These are phyloP conservation scores for Tethya wilhelma DNA, from an alignment of 37 sponge, comb jelly and placozoan genomes.

Conservation along the genomic window DNA sequence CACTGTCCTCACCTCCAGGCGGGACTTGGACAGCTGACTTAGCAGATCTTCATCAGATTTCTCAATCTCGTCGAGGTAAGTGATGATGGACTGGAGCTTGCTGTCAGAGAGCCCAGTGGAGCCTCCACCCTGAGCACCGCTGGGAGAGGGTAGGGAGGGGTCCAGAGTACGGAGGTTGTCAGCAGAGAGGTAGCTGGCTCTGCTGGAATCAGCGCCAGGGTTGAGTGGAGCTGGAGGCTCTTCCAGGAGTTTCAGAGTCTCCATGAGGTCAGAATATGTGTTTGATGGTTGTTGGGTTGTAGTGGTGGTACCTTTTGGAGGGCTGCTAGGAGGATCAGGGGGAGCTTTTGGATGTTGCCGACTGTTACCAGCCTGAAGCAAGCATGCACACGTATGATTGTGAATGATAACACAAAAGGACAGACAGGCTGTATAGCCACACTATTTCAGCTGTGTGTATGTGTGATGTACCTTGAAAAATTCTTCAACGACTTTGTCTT, in stretches of 20 bases:
- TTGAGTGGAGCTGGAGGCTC: slow-evolving; percentile 68
- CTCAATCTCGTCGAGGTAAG: slow-evolving; percentile 82
- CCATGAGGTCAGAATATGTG: slow-evolving; percentile 61
- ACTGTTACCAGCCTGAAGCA: neutral
- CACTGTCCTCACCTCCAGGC: neutral
- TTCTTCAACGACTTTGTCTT: slow-evolving; percentile 4
- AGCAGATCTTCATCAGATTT: slow-evolving; percentile 18
- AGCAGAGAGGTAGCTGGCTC: slow-evolving; percentile 12
- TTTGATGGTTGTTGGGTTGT: neutral
- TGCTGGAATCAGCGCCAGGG: neutral
- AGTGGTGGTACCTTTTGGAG: neutral
- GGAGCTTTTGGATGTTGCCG: neutral
- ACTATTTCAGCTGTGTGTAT: neutral
- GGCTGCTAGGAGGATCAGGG: neutral
- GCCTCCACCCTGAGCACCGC: neutral
- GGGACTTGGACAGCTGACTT: neutral
- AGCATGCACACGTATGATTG: neutral
- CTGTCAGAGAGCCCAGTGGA: slow-evolving; percentile 1
- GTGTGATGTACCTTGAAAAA: slow-evolving; percentile 49
- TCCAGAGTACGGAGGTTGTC: slow-evolving; percentile 14
- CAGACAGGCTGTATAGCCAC: neutral
- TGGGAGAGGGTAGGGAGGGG: neutral
- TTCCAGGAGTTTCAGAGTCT: slow-evolving; percentile 79
- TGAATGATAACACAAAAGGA: too few relatives aligned
- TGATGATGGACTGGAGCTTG: slow-evolving; percentile 52